Base-by-base conservation (phyloP, 53 echinoderm and acorn worm species). In the Arbacia lixula region DNA sequence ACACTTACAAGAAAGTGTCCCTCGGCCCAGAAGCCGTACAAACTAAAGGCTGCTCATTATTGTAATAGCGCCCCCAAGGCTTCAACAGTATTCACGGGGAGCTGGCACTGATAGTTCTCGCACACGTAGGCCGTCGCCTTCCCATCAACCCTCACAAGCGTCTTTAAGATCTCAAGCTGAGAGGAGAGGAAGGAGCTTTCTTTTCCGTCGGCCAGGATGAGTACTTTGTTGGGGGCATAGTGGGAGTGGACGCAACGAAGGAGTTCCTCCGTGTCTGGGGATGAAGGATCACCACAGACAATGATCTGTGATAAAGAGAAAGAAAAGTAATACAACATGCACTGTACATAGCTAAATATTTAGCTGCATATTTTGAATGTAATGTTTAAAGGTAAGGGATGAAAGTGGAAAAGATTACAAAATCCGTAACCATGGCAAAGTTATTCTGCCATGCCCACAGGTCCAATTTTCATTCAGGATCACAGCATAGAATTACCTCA, bases 61-160 rank as follows among this genome's bases (percentile, higher is more conserved):
- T 46, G 8, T 49, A 95, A 57, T 30, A 92, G 21, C 31, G 86
- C 86, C 21, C 78, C 61, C 28, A 99, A 85, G 28, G 92, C 92
- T n/a, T 37, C 86, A 3, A 60, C 83, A 20, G 87, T 82, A 21
- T 88, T 92, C 12, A 95, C 99, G 19, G 99, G 99, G 6, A 99
- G 82, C 64, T 90, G 90, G 32, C 99, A 99, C 69, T 90, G 83
- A 60, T 74, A 99, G 61, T 99, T 95, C 87, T 99, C 89, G 49
- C 99, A 99, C 54, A 99, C 91, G 42, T 95, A 99, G 8, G 91
- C 99, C 1, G 94, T 99, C 6, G 94, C 92, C 87, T 91, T 92
- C 26, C 94, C 89, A n/a, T 95, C 89, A 9, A 88, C 38, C 85
- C 83, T 92, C 53, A 86, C 76, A 9, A 99, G 72, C 19, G 92